Percentiles rank a stretch among this genome's conserved stretches.
Evolutionary conservation across 1,140 invertebrate species (phyloP).

Genomic region (Zaprionus ornatus): DNA sequence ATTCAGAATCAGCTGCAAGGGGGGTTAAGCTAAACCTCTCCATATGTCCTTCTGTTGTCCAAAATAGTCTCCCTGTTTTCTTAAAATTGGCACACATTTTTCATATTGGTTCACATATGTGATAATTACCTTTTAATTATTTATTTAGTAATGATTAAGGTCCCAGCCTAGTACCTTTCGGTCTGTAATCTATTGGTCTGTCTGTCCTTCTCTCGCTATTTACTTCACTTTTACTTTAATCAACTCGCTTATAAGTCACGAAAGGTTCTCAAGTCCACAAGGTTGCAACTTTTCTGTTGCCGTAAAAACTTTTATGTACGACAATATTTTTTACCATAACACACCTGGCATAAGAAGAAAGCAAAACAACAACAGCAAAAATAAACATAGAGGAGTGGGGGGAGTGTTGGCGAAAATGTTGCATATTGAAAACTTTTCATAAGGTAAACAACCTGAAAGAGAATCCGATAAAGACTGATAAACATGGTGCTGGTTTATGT

Average conservation of each 20-base stretch:
- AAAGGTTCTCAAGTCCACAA: slow-evolving; percentile 52
- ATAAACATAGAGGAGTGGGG: not conserved
- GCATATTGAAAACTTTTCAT: slow-evolving; percentile 73
- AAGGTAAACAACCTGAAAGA: slow-evolving; percentile 62
- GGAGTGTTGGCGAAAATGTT: slow-evolving; percentile 21
- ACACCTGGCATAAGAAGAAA: slow-evolving; percentile 57
- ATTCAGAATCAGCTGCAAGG: too few relatives aligned
- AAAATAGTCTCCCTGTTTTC: too few relatives aligned
- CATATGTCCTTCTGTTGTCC: too few relatives aligned
- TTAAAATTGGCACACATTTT: too few relatives aligned
- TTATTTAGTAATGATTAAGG: too few relatives aligned
- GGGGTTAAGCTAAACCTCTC: too few relatives aligned
- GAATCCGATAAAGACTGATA: slow-evolving; percentile 56
- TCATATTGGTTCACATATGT: too few relatives aligned
- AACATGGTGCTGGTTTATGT: slow-evolving; percentile 13
- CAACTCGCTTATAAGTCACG: slow-evolving; percentile 51
- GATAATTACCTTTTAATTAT: too few relatives aligned
- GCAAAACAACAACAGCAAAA: not conserved
- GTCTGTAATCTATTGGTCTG: not conserved
- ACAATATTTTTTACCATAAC: slow-evolving; percentile 70
- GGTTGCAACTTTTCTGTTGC: slow-evolving; percentile 41
- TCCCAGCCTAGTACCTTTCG: too few relatives aligned
- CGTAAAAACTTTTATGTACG: slow-evolving; percentile 72
- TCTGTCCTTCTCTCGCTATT: slow-evolving; percentile 5
- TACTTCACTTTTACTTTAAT: slow-evolving; percentile 39